A percentile compares a stretch with the other conserved stretches of the same genome.
These are phyloP conservation scores for Microtus montanus DNA, from an alignment of 2,113 vertebrate species.

Conservation along the genomic window DNA sequence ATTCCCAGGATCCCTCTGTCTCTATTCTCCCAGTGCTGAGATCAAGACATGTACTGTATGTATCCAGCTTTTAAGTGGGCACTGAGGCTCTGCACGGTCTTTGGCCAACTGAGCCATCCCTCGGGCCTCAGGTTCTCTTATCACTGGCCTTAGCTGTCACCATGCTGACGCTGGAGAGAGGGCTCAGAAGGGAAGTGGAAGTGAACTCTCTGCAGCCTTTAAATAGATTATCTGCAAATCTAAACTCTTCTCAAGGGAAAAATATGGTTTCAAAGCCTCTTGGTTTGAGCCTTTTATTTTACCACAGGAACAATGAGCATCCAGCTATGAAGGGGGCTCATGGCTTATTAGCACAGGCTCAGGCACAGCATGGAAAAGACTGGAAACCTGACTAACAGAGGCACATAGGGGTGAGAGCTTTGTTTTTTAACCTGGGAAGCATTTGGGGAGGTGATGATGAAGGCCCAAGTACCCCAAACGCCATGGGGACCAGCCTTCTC, in stretches of 20 bases:
- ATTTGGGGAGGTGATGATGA: too few species aligned
- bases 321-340: not conserved
- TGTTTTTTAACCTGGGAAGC: not conserved
- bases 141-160: not conserved
- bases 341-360: too few species aligned
- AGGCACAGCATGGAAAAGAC: not conserved
- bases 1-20: not conserved
- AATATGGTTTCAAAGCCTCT: not conserved
- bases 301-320: not conserved
- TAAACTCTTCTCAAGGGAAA: not conserved
- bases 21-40: not conserved
- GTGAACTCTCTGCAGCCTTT: not conserved
- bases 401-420: fast-evolving
- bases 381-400: not conserved
- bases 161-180: not conserved
- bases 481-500: fast-evolving
- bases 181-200: not conserved
- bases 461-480: not conserved
- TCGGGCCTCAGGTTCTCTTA: not conserved
- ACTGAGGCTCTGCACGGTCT: too few species aligned
- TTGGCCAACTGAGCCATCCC: not conserved
- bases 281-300: not conserved
- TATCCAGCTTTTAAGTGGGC: not conserved
- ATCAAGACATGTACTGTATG: not conserved
- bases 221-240: not conserved